Conservation (phyloP, 2,888 invertebrate species). For the Phania funesta region DNA sequence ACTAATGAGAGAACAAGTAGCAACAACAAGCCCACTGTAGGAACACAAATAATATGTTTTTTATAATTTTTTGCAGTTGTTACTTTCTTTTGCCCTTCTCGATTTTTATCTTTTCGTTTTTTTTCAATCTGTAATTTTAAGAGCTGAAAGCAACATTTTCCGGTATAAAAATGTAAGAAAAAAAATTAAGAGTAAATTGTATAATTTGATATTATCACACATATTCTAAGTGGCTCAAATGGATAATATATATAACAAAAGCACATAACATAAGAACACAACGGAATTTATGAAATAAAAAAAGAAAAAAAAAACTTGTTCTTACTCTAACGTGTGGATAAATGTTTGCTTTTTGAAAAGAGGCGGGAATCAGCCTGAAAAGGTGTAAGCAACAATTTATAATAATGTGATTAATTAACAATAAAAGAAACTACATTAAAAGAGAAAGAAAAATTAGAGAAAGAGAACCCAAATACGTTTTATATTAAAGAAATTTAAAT, state of each 20-base stretch:
- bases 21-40: neutral
- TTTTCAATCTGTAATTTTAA: neutral
- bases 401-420: neutral
- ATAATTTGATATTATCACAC: neutral
- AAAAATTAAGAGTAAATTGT: neutral
- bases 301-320: neutral
- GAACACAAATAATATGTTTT: neutral
- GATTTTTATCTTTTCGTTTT: neutral
- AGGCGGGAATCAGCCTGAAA: neutral
- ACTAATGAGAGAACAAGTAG: neutral
- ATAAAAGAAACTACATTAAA: neutral
- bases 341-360: neutral
- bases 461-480: too few relatives aligned
- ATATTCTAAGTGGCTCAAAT: slow-evolving; percentile 13
- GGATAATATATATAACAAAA: slow-evolving; percentile 11
- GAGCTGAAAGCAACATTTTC: neutral
- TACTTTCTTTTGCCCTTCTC: neutral
- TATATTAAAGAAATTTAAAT: too few relatives aligned
- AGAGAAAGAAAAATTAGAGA: neutral
- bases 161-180: too few relatives aligned
- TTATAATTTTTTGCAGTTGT: neutral
- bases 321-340: neutral
- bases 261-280: neutral
- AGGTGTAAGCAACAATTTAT: neutral
- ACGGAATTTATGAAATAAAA: neutral